phyloP scores from a whole-genome alignment of 2,888 invertebrate species.

The Microctonus aethiopoides region DNA sequence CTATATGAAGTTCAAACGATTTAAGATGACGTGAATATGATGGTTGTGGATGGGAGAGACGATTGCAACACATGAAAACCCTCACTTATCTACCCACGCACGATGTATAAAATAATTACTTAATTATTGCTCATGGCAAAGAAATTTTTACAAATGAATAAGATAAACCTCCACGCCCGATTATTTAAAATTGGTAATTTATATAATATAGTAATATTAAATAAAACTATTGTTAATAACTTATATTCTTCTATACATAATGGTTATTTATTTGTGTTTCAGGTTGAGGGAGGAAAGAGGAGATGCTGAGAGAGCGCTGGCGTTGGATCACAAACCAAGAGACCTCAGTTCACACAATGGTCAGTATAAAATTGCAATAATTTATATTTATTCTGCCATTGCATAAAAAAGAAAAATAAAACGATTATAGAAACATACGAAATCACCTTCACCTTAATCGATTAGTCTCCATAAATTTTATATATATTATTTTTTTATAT shows the following conservation, averaged over 20 bases:
- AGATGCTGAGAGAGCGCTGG: constrained; percentile 84
- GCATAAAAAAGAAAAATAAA: background rate
- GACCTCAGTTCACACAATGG: constrained; percentile 90
- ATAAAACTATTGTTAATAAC: background rate
- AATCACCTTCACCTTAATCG: too few relatives aligned
- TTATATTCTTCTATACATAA: constrained; percentile 5
- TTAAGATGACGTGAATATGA: constrained; percentile 11
- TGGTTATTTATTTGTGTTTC: constrained; percentile 67
- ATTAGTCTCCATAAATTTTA: too few relatives aligned
- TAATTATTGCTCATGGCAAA: constrained; percentile 56
- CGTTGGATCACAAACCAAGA: constrained; percentile 84
- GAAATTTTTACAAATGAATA: constrained; percentile 10
- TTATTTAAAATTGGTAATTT: constrained; percentile 46
- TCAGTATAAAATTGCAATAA: constrained; percentile 63
- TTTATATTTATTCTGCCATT: background rate
- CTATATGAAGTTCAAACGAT: constrained; percentile 11
- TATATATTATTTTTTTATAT: background rate
- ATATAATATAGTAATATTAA: constrained; percentile 7
- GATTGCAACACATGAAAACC: constrained; percentile 44
- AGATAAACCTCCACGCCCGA: constrained; percentile 46
- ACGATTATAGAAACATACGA: too few relatives aligned
- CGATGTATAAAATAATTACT: constrained; percentile 59
- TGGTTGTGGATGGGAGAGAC: constrained; percentile 8
- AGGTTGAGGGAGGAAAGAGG: constrained; percentile 90
- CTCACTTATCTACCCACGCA: constrained; percentile 62